Percentiles rank a stretch among this genome's conserved stretches.
Evolutionary conservation across 2,888 invertebrate genomes (phyloP).

Genomic region (Polylopha cassiicola): DNA sequence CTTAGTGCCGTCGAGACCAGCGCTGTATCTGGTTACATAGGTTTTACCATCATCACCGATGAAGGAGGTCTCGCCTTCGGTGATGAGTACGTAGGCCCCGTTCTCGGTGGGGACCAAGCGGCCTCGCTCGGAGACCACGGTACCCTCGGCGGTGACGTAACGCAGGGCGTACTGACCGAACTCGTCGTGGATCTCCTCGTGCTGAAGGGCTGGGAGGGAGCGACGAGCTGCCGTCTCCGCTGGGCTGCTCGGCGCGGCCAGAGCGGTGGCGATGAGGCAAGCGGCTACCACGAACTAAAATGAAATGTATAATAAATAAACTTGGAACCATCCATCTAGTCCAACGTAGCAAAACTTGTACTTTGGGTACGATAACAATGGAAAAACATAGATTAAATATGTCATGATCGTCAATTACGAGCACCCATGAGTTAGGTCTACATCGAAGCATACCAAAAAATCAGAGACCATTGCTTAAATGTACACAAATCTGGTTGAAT

Average conservation of each 20-base stretch:
- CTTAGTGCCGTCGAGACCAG: conserved; percentile 45
- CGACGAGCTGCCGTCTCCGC: conserved; percentile 29
- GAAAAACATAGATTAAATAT: no score
- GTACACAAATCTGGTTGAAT: no score
- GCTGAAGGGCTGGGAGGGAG: conserved; percentile 38
- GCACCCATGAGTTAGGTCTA: no score
- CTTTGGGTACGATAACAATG: no score
- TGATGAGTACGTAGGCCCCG: conserved; percentile 40
- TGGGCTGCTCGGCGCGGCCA: conserved; percentile 32
- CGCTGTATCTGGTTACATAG: conserved; percentile 50
- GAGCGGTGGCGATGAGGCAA: conserved; percentile 32
- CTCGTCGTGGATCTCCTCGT: conserved; percentile 45
- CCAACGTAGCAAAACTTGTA: no score
- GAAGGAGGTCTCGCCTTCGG: conserved; percentile 49
- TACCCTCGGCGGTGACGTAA: conserved; percentile 54
- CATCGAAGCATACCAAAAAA: no score
- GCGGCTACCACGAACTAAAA: conserved; percentile 37
- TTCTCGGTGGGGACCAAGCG: conserved; percentile 41
- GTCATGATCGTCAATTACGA: no score
- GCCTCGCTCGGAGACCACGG: conserved; percentile 46
- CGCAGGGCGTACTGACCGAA: conserved; percentile 46
- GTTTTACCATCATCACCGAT: conserved; percentile 48
- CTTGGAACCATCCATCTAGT: no score
- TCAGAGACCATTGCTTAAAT: no score
- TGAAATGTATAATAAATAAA: conserved; percentile 3